Percentiles rank a stretch among this genome's conserved stretches.
Evolutionary conservation across 2,113 vertebrate species (phyloP).

Genomic region (Melanotaenia duboulayi): DNA sequence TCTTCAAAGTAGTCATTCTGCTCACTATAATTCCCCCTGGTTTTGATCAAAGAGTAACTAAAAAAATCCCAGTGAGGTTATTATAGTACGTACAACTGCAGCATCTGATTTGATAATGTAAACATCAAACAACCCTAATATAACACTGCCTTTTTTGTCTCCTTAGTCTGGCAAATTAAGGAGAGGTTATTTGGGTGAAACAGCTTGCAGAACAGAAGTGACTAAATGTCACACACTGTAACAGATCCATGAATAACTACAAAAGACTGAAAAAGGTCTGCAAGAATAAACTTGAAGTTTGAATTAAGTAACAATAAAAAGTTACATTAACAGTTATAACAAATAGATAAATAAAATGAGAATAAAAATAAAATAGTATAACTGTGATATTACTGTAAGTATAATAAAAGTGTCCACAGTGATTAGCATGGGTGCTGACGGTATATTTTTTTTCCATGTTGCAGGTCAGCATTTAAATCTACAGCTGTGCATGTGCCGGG

Average conservation of each 20-base stretch:
- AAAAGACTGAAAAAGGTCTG: too few relatives aligned
- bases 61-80: background rate
- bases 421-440: too few relatives aligned
- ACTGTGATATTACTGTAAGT: background rate
- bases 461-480: too few relatives aligned
- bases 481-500: background rate
- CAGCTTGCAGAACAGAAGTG: background rate
- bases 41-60: background rate
- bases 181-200: background rate
- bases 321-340: background rate
- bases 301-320: too few relatives aligned
- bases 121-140: conserved; percentile 1
- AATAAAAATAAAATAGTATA: too few relatives aligned
- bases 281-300: too few relatives aligned
- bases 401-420: background rate
- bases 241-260: too few relatives aligned
- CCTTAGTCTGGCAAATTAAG: background rate
- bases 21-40: background rate
- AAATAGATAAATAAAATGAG: background rate
- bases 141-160: background rate
- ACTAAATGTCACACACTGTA: too few relatives aligned
- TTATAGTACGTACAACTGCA: background rate
- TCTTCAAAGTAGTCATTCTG: too few relatives aligned
- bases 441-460: background rate
- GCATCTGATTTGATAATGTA: conserved; percentile 1